Evolutionary conservation across 53 echinoderm and acorn worm species (phyloP), one percentile per base, ranked within the genome.

Genomic region (Zoroaster sp.): DNA sequence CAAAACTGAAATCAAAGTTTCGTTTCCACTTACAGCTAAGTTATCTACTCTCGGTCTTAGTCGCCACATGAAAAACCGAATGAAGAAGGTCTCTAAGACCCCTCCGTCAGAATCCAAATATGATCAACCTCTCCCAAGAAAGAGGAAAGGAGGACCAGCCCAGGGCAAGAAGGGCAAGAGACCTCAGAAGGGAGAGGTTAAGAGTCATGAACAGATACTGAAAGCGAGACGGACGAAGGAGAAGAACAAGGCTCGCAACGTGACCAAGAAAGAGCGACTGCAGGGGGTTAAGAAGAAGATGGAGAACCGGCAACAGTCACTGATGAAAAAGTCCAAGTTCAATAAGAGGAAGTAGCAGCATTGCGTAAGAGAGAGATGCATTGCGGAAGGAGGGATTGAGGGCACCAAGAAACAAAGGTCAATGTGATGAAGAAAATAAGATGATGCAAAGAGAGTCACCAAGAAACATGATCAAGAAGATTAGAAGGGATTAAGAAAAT

Each of bases 171-270:
- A 93, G 74, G 83, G 72, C 4, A 51, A 72, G 74, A 76, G 44
- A 21, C 74, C 80, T 0, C 75, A 35, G 11, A 36, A 46, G 2
- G 78, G 86, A 11, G 92, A 92, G 68, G 90, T 94, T 1, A 75
- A 87, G 69, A 77, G 80, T 13, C 91, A 93, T 18, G 96, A 96
- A 8, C 87, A 89, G 40, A 90, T 96, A 71, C 40, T 96, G 92
- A 96, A 96, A 81, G 53, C 66, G 11, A 78, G 96, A 73, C 93
- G 93, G 80, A 83, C 89, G 17, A 92, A 87, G 87, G 91, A 90
- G 54, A 83, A 74, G 49, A 83, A 92, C 41, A 83, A 74, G 36
- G 80, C 69, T 14, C 47, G 80, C 33, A 79, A 80, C 72, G 69
- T 79, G 69, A 9, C 79, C 40, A 89, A 80, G 89, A 80, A 69